Conservation (phyloP, 2,888 invertebrate species). For the Melanostoma mellinum region DNA sequence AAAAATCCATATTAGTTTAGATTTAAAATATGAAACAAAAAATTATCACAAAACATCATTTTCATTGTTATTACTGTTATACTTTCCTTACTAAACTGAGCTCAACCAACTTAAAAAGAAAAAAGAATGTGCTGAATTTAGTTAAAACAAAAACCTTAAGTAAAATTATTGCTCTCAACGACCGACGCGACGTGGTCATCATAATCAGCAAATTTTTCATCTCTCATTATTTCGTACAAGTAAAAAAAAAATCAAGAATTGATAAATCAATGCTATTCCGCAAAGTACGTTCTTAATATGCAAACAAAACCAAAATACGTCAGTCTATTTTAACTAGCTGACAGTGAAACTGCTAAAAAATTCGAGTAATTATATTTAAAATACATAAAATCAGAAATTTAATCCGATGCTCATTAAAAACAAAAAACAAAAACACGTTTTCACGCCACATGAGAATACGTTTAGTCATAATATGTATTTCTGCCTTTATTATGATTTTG, state of each 20-base stretch:
- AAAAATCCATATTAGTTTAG: slow-evolving; percentile 58
- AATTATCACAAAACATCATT: slow-evolving; percentile 46
- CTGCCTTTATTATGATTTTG: slow-evolving; percentile 4
- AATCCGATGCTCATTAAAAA: slow-evolving; percentile 13
- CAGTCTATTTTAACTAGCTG: not conserved
- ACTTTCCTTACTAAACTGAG: slow-evolving; percentile 46
- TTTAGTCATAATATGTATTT: not conserved
- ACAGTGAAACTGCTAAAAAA: slow-evolving; percentile 18
- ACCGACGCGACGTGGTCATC: slow-evolving; percentile 30
- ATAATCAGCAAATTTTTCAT: slow-evolving; percentile 52
- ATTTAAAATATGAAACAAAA: slow-evolving; percentile 31
- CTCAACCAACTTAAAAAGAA: slow-evolving; percentile 46
- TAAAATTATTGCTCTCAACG: slow-evolving; percentile 36
- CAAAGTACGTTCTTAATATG: slow-evolving; percentile 66
- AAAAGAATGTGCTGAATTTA: slow-evolving; percentile 41
- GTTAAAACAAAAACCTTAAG: slow-evolving; percentile 22
- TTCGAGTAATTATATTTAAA: slow-evolving; percentile 20
- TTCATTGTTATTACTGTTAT: slow-evolving; percentile 55
- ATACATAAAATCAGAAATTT: not conserved
- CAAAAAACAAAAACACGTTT: slow-evolving; percentile 53
- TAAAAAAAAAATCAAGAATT: slow-evolving; percentile 28
- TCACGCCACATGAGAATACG: slow-evolving; percentile 44
- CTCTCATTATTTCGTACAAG: slow-evolving; percentile 52
- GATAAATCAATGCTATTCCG: slow-evolving; percentile 43
- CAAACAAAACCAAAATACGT: slow-evolving; percentile 45